Evolutionary conservation across 2,888 invertebrate genomes (phyloP), one percentile per base, ranked within the genome.

Genomic region (Hyles lineata): DNA sequence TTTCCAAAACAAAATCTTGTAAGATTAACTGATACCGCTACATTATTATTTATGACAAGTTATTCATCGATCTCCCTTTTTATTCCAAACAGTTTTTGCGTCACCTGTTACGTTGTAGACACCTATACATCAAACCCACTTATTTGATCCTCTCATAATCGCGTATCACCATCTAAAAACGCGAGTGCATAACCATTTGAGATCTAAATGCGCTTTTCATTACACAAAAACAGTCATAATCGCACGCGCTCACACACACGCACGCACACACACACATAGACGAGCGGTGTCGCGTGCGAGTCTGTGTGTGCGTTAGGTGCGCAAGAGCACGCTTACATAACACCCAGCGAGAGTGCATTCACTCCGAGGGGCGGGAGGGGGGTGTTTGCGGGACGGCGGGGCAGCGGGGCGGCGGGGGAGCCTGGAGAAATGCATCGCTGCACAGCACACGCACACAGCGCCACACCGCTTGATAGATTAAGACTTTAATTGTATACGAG

Each of bases 271-370:
- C 87, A 81, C 76, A 78, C 75, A 74, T 76, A 23, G 32, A 58
- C 19, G 61, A 69, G 70, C 55, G 73, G 75, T 70, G 32, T 21
- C 74, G 21, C 72, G 62, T 71, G 71, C 75, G 63, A 73, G 69
- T 72, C 74, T 76, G 80, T 80, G 82, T 85, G 87, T 79, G 83
- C 78, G 78, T 80, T 80, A 50, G 80, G 85, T 82, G 79, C 80
- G 83, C 81, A 79, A 75, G 62, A 67, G 79, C 77, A 70, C 67
- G 85, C 86, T 93, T 92, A 92, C 90, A 87, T 92, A 93, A 93
- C 88, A 84, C 76, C 77, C 79, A 84, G 88, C 90, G 90, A 91
- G 92, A 92, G 93, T 92, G 93, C 93, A 92, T 93, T 93, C 90
- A 93, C 93, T 92, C 87, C 78, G 83, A 72, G 79, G 75, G 76